Percentiles rank a stretch among this genome's conserved stretches.
Conservation (phyloP, 2,113 vertebrate genomes). For the Sprattus sprattus region DNA sequence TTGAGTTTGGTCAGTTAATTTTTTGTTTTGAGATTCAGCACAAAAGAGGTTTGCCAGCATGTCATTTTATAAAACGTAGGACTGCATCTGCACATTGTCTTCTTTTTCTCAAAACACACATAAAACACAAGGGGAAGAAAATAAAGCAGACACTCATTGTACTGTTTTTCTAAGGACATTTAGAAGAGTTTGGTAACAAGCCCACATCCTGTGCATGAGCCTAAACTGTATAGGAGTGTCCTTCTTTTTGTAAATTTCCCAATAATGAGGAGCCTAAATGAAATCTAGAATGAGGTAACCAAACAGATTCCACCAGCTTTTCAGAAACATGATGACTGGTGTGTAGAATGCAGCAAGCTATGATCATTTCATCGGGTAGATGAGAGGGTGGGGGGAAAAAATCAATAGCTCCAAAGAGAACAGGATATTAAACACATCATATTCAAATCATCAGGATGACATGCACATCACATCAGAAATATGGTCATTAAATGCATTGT, state of each 20-base stretch:
- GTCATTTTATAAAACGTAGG: neutral
- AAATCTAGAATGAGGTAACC: neutral
- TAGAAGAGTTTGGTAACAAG: neutral
- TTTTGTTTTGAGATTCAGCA: conserved; percentile 10
- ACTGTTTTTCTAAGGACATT: neutral
- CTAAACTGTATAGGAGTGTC: neutral
- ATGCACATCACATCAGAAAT: neutral
- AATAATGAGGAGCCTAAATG: neutral
- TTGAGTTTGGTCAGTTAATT: conserved; percentile 45
- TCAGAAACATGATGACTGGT: neutral
- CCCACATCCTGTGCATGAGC: neutral
- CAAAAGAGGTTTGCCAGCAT: conserved; percentile 2
- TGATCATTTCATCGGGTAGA: neutral
- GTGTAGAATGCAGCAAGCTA: conserved; percentile 2
- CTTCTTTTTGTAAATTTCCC: neutral
- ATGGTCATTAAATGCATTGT: neutral
- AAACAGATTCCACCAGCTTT: neutral
- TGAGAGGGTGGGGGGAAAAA: neutral
- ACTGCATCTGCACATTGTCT: neutral
- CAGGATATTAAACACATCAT: neutral
- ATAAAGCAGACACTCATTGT: neutral
- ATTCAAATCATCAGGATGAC: neutral
- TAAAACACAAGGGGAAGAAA: neutral
- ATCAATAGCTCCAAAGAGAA: neutral
- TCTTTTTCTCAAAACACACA: neutral